These are phyloP conservation scores for Ispidina picta DNA, from an alignment of 2,797 vertebrate species.

Conservation along the genomic window DNA sequence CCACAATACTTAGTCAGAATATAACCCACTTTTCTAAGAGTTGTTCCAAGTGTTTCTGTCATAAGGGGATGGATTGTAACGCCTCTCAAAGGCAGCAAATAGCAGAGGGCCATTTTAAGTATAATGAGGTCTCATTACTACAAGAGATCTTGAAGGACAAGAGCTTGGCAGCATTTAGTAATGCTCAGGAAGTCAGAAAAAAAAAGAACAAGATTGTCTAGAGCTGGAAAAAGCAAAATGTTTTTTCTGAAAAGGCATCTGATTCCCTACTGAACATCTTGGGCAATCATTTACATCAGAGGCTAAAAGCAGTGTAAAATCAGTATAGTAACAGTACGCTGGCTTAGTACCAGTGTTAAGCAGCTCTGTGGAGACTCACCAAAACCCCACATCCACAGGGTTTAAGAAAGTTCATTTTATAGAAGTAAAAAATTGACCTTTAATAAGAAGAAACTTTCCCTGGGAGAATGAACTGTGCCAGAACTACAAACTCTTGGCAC, in stretches of 20 bases:
- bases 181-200: constrained; percentile 48
- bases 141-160: constrained; percentile 56
- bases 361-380: background rate
- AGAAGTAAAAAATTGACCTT: background rate
- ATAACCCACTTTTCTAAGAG: background rate
- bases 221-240: constrained; percentile 1
- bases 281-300: background rate
- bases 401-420: background rate
- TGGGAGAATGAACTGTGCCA: background rate
- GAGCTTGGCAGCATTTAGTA: constrained; percentile 42
- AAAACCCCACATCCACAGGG: background rate
- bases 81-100: background rate
- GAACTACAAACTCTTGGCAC: background rate
- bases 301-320: background rate
- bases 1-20: background rate
- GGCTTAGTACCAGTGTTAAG: background rate
- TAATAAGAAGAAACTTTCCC: background rate
- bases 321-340: background rate
- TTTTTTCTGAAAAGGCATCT: constrained; percentile 34
- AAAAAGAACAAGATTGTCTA: constrained; percentile 11
- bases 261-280: background rate
- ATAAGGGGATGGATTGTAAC: background rate
- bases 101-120: constrained; percentile 14
- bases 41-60: background rate
- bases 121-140: constrained; percentile 53